These are phyloP conservation scores for Bellardia bayeri DNA, from an alignment of 2,888 invertebrate genomes.

Conservation along the genomic window DNA sequence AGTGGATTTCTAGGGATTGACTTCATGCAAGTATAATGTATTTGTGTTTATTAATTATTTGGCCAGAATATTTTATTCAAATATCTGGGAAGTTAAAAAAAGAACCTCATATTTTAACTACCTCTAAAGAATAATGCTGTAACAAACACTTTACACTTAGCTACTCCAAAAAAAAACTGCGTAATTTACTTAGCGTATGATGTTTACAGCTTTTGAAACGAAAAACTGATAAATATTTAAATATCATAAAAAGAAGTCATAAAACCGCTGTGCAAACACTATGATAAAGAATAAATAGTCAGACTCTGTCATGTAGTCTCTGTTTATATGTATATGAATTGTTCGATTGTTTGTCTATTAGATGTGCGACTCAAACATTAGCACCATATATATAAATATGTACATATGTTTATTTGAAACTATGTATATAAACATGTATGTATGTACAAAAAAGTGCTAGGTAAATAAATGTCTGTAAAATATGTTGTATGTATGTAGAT, in stretches of 20 bases:
- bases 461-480: constrained; percentile 5
- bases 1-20: no score
- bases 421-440: background rate
- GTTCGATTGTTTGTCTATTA: constrained; percentile 26
- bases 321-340: constrained; percentile 25
- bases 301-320: background rate
- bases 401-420: background rate
- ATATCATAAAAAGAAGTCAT: background rate
- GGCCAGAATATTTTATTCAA: no score
- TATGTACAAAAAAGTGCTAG: constrained; percentile 15
- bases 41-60: no score
- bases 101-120: no score
- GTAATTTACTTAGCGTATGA: no score
- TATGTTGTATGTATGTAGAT: constrained; percentile 31
- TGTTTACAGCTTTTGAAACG: background rate
- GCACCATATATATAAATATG: constrained; percentile 11
- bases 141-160: no score
- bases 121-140: no score
- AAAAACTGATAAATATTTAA: no score
- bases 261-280: constrained; percentile 14
- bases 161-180: no score
- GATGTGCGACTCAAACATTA: constrained; percentile 14
- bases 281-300: background rate
- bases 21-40: no score
- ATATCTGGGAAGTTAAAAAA: no score